These are phyloP conservation scores for Sceliomorpha sp. DNA, from an alignment of 2,888 invertebrate species.

Conservation along the genomic window DNA sequence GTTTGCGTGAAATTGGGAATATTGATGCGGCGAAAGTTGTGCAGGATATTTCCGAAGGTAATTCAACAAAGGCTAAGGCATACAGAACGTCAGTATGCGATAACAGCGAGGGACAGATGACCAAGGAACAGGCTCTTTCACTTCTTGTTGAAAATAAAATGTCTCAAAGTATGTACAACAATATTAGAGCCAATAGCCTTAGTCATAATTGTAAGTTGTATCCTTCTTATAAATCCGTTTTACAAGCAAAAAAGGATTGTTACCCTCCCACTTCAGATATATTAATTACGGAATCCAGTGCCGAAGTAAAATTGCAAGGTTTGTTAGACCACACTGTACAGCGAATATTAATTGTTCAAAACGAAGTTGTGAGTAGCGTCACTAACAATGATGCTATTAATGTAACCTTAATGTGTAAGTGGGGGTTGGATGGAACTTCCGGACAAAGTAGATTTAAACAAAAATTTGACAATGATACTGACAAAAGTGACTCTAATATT, in stretches of 20 bases:
- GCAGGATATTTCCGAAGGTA: constrained; percentile 40
- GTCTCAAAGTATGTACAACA: constrained; percentile 32
- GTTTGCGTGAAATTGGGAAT: constrained; percentile 51
- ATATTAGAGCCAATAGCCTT: constrained; percentile 22
- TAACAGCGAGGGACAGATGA: constrained; percentile 17
- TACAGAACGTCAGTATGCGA: constrained; percentile 31
- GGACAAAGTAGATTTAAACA: constrained; percentile 16
- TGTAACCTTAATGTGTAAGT: constrained; percentile 30
- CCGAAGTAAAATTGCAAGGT: no score
- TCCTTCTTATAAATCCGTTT: no score
- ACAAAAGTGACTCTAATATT: constrained; percentile 29
- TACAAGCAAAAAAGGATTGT: no score
- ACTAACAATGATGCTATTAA: constrained; percentile 10
- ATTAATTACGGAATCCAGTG: constrained; percentile 39
- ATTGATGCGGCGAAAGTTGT: constrained; percentile 53
- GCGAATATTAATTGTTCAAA: constrained; percentile 31
- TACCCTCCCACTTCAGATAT: constrained; percentile 27
- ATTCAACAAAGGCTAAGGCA: constrained; percentile 45
- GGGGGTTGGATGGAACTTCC: no score
- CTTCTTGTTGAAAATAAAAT: constrained; percentile 29
- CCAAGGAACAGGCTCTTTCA: constrained; percentile 27
- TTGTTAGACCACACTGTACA: constrained; percentile 26
- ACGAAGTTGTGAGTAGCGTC: constrained; percentile 17
- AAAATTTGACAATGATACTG: constrained; percentile 26
- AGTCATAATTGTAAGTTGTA: no score